Evolutionary conservation across 2,888 invertebrate species (phyloP), one percentile per base, ranked within the genome.

Genomic region (Euproctis similis): DNA sequence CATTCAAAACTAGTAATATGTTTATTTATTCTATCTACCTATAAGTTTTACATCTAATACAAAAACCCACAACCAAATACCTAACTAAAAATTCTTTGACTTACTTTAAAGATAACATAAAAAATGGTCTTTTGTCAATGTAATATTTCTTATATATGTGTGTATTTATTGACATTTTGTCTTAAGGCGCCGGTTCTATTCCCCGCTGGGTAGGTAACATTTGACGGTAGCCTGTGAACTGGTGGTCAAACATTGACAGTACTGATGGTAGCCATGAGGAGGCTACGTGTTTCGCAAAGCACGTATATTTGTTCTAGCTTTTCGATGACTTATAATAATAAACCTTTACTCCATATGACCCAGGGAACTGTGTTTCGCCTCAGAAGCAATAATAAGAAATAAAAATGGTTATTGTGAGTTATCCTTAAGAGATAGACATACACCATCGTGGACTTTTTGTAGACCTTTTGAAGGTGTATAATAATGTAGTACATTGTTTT

Each of bases 201-300:
- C n/a, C 34, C 34, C 27, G 31, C 30, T 26, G 26, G 29, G 18
- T 33, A 39, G 29, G 18, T 33, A 39, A 34, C 33, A 54, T 55
- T 56, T 62, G 53, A 61, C 67, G 36, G 55, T 46, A 54, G 46
- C 48, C 34, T 35, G 65, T 54, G 51, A 65, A 64, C 51, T 44
- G 50, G 30, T 40, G 39, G 35, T 28, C 54, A 62, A 67, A 68
- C 50, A 64, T 60, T 59, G 38, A 45, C 36, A 43, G 14, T 14
- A 14, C 14, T 14, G 6, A 14, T 14, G 14, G 14, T 6, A 17
- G 31, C 8, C 38, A 28, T 38, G 28, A 23, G 32, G 30, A 22
- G 29, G 29, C 33, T 30, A 27, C 14, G 12, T 16, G 23, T 30
- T 34, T 30, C 26, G 26, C 30, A 30, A 26, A 16, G 19, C 12